Conservation (phyloP, 2,113 vertebrate species). For the Ceuthmochares aereus region DNA sequence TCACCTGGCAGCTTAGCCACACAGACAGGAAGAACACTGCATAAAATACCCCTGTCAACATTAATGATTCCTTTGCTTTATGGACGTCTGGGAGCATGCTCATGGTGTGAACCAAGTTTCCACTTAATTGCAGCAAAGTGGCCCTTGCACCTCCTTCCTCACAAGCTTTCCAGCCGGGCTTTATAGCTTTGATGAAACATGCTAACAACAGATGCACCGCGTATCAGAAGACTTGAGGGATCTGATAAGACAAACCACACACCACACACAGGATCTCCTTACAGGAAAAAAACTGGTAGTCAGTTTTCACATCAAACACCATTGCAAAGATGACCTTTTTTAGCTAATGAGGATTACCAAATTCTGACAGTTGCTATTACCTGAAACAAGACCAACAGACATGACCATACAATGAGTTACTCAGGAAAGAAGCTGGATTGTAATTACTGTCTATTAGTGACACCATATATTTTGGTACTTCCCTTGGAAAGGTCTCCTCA, state of each 20-base stretch:
- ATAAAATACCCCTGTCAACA: background rate
- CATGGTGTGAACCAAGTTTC: background rate
- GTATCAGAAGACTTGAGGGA: background rate
- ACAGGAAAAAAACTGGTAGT: background rate
- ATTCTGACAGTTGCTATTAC: background rate
- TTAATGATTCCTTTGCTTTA: background rate
- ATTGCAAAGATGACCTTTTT: background rate
- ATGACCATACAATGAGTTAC: slow-evolving; percentile 1
- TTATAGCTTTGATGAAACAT: background rate
- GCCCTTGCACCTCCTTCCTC: background rate
- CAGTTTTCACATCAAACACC: background rate
- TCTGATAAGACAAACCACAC: background rate
- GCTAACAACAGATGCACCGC: background rate
- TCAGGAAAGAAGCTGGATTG: background rate
- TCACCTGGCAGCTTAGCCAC: background rate
- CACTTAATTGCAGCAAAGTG: background rate
- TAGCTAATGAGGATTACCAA: slow-evolving; percentile 7
- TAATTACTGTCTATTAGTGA: slow-evolving; percentile 22
- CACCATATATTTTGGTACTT: background rate
- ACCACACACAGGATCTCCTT: background rate
- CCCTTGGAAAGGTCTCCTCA: slow-evolving; percentile 35
- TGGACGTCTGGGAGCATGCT: background rate
- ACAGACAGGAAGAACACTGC: background rate
- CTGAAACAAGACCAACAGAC: slow-evolving; percentile 24
- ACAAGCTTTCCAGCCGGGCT: background rate